phyloP scores from a whole-genome alignment of 2,113 vertebrate genomes.

The Anthoscopus minutus region DNA sequence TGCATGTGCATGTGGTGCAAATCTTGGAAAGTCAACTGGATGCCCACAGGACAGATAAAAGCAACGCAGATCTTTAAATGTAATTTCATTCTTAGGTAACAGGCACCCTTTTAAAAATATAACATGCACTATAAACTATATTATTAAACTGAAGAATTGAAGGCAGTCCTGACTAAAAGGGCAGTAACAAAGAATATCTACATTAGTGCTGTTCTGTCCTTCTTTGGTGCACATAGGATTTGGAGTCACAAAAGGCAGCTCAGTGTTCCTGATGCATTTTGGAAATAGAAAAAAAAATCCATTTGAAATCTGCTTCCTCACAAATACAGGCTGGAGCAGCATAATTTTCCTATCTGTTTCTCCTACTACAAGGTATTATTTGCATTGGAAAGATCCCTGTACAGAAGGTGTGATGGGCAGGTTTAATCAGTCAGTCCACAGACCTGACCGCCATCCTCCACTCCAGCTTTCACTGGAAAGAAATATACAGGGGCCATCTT shows the following conservation, averaged over 20 bases:
- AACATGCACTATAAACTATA: not conserved
- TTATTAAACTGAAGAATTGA: not conserved
- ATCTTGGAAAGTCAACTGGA: not conserved
- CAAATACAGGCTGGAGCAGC: not conserved
- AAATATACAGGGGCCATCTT: conserved; percentile 33
- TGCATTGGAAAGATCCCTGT: not conserved
- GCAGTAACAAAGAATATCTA: not conserved
- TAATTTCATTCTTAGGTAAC: not conserved
- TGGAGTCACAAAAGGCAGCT: not conserved
- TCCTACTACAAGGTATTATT: not conserved
- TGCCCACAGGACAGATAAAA: not conserved
- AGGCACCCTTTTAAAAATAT: not conserved
- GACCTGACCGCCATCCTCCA: not conserved
- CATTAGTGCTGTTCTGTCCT: not conserved
- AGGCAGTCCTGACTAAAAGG: not conserved
- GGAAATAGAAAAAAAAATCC: not conserved
- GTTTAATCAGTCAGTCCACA: conserved; percentile 23
- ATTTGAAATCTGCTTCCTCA: not conserved
- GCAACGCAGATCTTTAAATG: not conserved
- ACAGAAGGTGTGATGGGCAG: not conserved
- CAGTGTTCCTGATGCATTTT: not conserved
- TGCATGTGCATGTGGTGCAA: not conserved
- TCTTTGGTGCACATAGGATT: accelerated
- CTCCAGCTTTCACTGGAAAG: not conserved
- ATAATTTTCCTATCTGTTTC: not conserved